Conservation (phyloP, 37 sponge, comb jelly and placozoan genomes). For the Lycopodina hypogea region DNA sequence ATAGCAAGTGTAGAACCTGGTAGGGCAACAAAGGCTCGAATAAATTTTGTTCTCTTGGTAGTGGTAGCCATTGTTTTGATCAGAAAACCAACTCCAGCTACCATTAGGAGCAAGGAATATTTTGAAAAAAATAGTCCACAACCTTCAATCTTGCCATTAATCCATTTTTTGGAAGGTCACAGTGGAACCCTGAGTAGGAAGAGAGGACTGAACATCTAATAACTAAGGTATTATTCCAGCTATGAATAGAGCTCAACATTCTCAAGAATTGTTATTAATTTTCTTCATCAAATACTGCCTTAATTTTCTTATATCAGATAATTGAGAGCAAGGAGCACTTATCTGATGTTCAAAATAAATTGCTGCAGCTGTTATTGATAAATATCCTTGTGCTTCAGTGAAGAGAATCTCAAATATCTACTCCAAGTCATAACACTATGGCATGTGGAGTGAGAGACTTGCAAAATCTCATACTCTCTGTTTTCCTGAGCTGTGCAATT, state of each 20-base stretch:
- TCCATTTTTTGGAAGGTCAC: neutral
- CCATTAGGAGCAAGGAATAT: too few relatives aligned
- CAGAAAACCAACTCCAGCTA: neutral
- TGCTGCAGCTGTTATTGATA: neutral
- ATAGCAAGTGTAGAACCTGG: too few relatives aligned
- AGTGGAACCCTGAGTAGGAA: neutral
- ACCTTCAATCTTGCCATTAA: conserved; percentile 19
- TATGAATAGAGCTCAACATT: too few relatives aligned
- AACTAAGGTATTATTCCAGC: conserved; percentile 9
- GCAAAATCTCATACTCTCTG: neutral
- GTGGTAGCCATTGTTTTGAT: neutral
- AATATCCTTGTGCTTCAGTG: conserved; percentile 18
- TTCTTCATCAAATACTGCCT: neutral
- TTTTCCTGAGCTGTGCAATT: neutral
- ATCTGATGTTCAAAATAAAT: conserved; percentile 8
- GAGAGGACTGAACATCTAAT: conserved; percentile 2
- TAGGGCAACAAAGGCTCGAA: too few relatives aligned
- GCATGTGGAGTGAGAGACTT: neutral
- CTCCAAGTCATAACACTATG: neutral
- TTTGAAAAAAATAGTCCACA: conserved; percentile 1
- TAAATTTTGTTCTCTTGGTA: neutral
- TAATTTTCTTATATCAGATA: neutral
- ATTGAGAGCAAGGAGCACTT: conserved; percentile 12
- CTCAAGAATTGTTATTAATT: neutral
- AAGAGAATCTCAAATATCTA: neutral